phyloP scores from a whole-genome alignment of 2,888 invertebrate genomes.

The Nomada flava region DNA sequence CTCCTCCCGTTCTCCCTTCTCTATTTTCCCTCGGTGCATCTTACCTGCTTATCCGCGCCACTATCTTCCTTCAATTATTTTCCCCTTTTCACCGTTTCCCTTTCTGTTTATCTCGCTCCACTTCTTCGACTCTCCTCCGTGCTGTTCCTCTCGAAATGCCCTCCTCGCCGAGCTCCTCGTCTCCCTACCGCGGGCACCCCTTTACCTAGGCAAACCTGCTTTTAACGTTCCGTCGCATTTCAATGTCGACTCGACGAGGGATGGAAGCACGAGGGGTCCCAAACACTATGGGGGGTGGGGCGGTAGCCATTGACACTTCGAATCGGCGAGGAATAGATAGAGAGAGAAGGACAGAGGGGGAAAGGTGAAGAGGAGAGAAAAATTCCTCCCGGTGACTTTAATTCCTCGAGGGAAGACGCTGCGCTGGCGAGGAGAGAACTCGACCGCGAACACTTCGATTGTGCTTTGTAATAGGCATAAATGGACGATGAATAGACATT shows the following conservation, averaged over 20 bases:
- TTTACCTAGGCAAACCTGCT: conserved; percentile 42
- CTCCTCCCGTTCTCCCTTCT: not conserved
- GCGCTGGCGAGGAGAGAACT: not conserved
- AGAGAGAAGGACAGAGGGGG: not conserved
- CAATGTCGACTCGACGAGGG: conserved; percentile 57
- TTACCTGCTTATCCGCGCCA: conserved; percentile 27
- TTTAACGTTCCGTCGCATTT: conserved; percentile 62
- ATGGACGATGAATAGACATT: not conserved
- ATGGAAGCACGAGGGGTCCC: conserved; percentile 20
- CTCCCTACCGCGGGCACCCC: not conserved
- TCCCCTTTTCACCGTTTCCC: conserved; percentile 24
- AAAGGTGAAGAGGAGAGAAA: not conserved
- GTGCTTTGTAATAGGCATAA: not conserved
- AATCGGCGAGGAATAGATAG: conserved; percentile 12
- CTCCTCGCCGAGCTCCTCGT: not conserved
- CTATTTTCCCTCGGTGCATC: conserved; percentile 14
- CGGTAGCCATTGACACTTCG: conserved; percentile 55
- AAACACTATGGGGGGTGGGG: conserved; percentile 22
- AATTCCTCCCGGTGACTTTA: conserved; percentile 24
- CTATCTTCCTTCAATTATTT: conserved; percentile 39
- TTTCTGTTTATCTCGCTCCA: conserved; percentile 39
- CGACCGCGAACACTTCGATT: conserved; percentile 23
- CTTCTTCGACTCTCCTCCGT: conserved; percentile 25
- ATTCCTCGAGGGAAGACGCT: conserved; percentile 15
- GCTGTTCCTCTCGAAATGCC: not conserved